Percentiles rank a stretch among this genome's conserved stretches.
Evolutionary conservation across 2,797 vertebrate species (phyloP).

Genomic region (Fundulus diaphanus): DNA sequence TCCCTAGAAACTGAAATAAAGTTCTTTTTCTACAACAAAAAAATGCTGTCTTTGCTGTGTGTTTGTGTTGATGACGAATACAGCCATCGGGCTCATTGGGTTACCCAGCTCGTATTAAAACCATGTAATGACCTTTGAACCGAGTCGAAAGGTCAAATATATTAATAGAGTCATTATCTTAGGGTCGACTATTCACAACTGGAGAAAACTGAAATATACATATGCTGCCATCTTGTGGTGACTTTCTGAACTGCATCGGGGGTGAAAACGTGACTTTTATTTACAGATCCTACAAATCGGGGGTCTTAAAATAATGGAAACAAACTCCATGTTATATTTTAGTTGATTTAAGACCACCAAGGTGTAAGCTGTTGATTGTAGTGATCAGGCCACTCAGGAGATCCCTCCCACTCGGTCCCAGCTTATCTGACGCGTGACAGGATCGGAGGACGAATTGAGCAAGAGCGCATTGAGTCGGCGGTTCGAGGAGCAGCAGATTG

Average conservation of each 20-base stretch:
- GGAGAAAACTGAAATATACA: not conserved
- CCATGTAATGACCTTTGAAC: not conserved
- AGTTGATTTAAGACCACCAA: not conserved
- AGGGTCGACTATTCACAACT: not conserved
- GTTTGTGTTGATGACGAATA: not conserved
- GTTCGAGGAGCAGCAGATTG: not conserved
- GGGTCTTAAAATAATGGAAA: not conserved
- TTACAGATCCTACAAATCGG: no score
- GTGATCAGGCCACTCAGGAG: not conserved
- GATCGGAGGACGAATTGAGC: not conserved
- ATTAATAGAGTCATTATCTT: not conserved
- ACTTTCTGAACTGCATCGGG: not conserved
- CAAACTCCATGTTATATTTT: not conserved
- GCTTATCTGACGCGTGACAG: not conserved
- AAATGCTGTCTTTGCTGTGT: not conserved
- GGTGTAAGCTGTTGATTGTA: no score
- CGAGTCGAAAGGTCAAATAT: not conserved
- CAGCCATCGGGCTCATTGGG: not conserved
- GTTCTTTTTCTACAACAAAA: not conserved
- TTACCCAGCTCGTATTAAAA: not conserved
- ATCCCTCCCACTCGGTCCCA: not conserved
- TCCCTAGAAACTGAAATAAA: not conserved
- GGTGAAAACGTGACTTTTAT: no score
- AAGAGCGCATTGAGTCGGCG: not conserved
- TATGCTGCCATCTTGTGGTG: constrained; percentile 12